Base-by-base conservation (phyloP, 2,888 invertebrate genomes). In the Ophonus ardosiacus region DNA sequence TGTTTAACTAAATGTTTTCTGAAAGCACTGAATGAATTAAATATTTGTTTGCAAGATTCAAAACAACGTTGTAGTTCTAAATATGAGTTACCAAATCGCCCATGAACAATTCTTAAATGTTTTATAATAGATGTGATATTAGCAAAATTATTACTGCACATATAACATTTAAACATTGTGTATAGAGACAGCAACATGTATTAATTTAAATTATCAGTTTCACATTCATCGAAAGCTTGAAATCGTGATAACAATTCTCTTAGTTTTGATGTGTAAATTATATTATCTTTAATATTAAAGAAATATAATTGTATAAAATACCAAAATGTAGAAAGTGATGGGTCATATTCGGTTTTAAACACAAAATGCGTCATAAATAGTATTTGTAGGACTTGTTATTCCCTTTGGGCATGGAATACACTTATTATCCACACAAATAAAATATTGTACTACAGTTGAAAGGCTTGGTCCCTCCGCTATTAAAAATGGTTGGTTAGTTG, bases 21-120 rank as follows among this genome's bases (percentile, higher is more conserved):
- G 38, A 80, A 85, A 18, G 56, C 79, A 65, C 85, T 85, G 18
- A 85, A 65, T 38, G 85, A 68, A 68, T 80, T 68, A 57, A 79
- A 43, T 68, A 57, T 8, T 85, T 85, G 0, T n/a, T 40, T 68
- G 17, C 85, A 85, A 51, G 31, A 40, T 71, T 68, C 43, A 51
- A 57, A 65, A 57, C 17, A 80, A 85, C 85, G 80, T 68, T 79
- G 61, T 17, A 85, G 51, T 15, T 8, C 24, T 21, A 85, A 57
- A 40, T 65, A 40, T 15, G 56, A n/a, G 17, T 57, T 71, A 7
- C 61, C 84, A 51, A 63, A 82, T 0, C 56, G 31, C n/a, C 40
- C 63, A 51, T 84, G 78, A 40, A 0, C 13, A 40, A 63, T 78
- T 43, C 79, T 59, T 40, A 84, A 78, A 63, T 84, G 78, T 85